Base-by-base conservation (phyloP, 2,113 vertebrate genomes). In the Eulacestoma nigropectus region DNA sequence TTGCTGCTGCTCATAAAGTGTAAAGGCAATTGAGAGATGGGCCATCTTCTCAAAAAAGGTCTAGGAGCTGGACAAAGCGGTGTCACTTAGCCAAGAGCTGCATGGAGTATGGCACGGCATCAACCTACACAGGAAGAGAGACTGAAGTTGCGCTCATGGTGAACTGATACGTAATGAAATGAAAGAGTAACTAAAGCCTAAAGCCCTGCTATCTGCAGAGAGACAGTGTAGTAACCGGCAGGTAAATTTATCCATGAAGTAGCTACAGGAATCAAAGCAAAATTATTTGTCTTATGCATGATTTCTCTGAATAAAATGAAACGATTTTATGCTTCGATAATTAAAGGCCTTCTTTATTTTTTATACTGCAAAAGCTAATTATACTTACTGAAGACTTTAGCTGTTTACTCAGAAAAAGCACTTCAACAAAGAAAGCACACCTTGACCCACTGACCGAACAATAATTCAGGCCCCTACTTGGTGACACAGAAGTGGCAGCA, bases 11-110 rank as follows among this genome's bases (percentile, higher is more conserved):
- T 72, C 18, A 52, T 41, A 97, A 95, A 98, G 97, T 89, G 8
- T 96, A 97, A 98, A 96, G 93, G 96, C 95, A 94, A 97, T 96
- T 91, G 93, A 94, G 97, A 98, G 98, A 98, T 97, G 97, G 97
- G 97, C 97, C 97, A 97, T 97, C 98, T 98, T 96, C 95, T 97
- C 97, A 97, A 72, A 75, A 89, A 78, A 7, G 46, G 97, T 96
- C 97, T 97, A 98, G 97, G 84, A 85, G 89, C 95, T 97, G 97
- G 98, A 97, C 94, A 95, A 96, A 91, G 84, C 37, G 95, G 94
- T 90, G 95, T 93, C 90, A 57, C 88, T 86, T 85, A 97, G 97
- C 96, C 98, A 98, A 95, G 93, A 95, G 80, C 97, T 96, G 87
- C 95, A 52, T 98, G 97, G 94, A 92, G 75, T 85, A 93, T 98